Percentiles rank a stretch among this genome's conserved stretches.
Evolutionary conservation across 2,888 invertebrate genomes (phyloP).

Genomic region (Sphecodes monilicornis): DNA sequence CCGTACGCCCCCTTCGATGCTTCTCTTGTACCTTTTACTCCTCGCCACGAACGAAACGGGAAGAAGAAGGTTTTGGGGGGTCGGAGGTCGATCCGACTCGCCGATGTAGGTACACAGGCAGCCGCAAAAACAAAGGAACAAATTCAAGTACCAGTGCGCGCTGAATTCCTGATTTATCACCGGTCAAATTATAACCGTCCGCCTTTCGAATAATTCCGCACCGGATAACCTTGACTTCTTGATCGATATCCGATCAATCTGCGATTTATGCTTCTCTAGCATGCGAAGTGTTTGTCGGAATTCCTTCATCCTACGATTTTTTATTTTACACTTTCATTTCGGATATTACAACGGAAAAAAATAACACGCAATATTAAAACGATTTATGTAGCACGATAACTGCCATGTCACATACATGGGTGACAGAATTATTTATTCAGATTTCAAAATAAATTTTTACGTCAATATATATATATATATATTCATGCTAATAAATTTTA

Average conservation of each 20-base stretch:
- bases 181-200: slow-evolving; percentile 46
- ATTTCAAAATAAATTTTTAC: too few species aligned
- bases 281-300: not conserved
- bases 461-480: too few species aligned
- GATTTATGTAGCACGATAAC: too few species aligned
- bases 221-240: slow-evolving; percentile 9
- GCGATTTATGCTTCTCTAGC: not conserved
- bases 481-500: too few species aligned
- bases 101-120: slow-evolving; percentile 60
- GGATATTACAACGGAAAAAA: too few species aligned
- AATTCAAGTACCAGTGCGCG: slow-evolving; percentile 46
- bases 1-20: slow-evolving; percentile 79
- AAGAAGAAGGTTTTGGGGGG: slow-evolving; percentile 71
- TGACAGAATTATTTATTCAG: too few species aligned
- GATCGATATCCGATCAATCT: slow-evolving; percentile 1
- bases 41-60: slow-evolving; percentile 54
- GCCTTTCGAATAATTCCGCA: slow-evolving; percentile 37
- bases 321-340: not conserved
- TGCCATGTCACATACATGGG: too few species aligned
- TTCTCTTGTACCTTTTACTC: slow-evolving; percentile 69
- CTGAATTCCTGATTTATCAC: slow-evolving; percentile 63
- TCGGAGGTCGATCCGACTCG: slow-evolving; percentile 80
- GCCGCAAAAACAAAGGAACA: slow-evolving; percentile 57
- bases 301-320: not conserved
- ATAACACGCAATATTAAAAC: not conserved